phyloP scores from a whole-genome alignment of 2,888 invertebrate species.

The Coenonympha arcania region DNA sequence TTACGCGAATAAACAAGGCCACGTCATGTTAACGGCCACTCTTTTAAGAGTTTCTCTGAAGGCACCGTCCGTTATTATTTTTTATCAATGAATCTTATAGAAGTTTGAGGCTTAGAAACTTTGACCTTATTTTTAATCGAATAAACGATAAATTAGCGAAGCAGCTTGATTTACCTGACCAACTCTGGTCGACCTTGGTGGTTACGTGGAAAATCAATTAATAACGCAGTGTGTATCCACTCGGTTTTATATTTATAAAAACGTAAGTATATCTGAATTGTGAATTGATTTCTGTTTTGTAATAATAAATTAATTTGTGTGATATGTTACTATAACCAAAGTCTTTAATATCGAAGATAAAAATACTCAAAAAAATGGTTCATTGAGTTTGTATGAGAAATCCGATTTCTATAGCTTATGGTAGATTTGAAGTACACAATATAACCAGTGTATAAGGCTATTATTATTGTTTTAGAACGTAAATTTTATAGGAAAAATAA shows the following conservation, averaged over 20 bases:
- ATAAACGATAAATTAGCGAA: constrained; percentile 7
- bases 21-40: not conserved
- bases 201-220: not conserved
- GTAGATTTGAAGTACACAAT: too few relatives aligned
- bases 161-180: not conserved
- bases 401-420: too few relatives aligned
- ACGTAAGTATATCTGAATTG: not conserved
- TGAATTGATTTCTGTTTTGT: too few relatives aligned
- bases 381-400: too few relatives aligned
- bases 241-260: not conserved
- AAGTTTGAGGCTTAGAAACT: not conserved
- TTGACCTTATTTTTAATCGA: not conserved
- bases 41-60: not conserved
- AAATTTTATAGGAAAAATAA: not conserved
- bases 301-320: too few relatives aligned
- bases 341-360: too few relatives aligned
- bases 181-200: constrained; percentile 3
- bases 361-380: too few relatives aligned
- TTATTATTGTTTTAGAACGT: too few relatives aligned
- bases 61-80: not conserved
- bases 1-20: too few relatives aligned
- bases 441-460: too few relatives aligned
- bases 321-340: too few relatives aligned
- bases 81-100: not conserved
- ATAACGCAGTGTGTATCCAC: not conserved